A percentile compares a stretch with the other conserved stretches of the same genome.
These are phyloP conservation scores for Ormyrus labotus DNA, from an alignment of 2,888 invertebrate genomes.

Conservation along the genomic window DNA sequence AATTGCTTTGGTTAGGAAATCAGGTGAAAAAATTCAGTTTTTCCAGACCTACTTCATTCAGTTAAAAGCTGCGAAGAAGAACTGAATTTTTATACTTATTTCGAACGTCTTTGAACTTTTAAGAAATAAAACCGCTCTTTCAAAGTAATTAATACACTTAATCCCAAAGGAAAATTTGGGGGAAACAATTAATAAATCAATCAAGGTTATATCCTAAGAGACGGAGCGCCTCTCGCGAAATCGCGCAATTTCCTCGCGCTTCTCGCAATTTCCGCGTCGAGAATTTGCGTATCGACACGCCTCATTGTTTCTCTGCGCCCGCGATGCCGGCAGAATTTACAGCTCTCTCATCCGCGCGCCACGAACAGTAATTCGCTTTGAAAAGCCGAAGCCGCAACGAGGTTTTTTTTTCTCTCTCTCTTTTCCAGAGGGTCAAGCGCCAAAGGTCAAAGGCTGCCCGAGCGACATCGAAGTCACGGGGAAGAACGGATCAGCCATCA, in stretches of 20 bases:
- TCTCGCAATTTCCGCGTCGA: background rate
- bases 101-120: too few species aligned
- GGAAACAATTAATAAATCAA: background rate
- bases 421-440: slow-evolving; percentile 75
- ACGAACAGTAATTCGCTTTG: too few species aligned
- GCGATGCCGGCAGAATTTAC: background rate
- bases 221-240: background rate
- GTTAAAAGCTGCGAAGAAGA: too few species aligned
- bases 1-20: too few species aligned
- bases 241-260: background rate
- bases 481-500: slow-evolving; percentile 71
- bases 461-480: slow-evolving; percentile 72
- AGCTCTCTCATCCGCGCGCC: background rate
- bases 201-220: background rate
- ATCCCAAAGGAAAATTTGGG: background rate
- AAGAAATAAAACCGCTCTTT: too few species aligned
- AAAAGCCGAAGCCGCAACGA: background rate
- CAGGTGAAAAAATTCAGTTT: too few species aligned
- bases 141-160: too few species aligned
- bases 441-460: slow-evolving; percentile 76
- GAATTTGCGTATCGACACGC: slow-evolving; percentile 2
- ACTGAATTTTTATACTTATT: too few species aligned
- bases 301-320: background rate
- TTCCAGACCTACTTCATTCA: too few species aligned
- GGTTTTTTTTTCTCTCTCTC: background rate